Conservation (phyloP, 2,888 invertebrate species). For the Hydroisotoma schaefferi region DNA sequence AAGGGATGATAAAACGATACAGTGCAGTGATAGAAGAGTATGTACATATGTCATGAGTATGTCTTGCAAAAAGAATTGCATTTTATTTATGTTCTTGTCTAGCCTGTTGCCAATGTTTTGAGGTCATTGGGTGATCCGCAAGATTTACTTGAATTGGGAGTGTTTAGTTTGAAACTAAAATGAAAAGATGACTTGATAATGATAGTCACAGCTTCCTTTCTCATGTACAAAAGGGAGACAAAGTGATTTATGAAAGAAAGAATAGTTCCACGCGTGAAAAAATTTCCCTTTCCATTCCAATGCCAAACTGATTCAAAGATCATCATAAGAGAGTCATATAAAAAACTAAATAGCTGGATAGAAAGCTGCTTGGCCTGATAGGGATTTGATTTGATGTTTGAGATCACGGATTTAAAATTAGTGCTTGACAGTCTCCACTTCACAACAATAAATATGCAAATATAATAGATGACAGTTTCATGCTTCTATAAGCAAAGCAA, state of each 20-base stretch:
- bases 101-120: conserved; percentile 15
- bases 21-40: too few relatives aligned
- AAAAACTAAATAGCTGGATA: too few relatives aligned
- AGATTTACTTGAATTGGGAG: conserved; percentile 32
- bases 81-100: conserved; percentile 6
- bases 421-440: conserved; percentile 5
- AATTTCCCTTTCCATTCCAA: conserved; percentile 5
- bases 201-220: conserved; percentile 1
- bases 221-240: not conserved
- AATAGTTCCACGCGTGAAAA: not conserved
- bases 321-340: too few relatives aligned
- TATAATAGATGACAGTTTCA: conserved; percentile 5
- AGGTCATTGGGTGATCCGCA: conserved; percentile 32
- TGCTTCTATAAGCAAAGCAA: conserved; percentile 3
- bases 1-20: too few relatives aligned
- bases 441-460: conserved; percentile 5
- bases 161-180: conserved; percentile 5
- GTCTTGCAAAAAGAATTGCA: too few relatives aligned
- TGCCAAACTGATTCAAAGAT: too few relatives aligned
- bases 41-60: too few relatives aligned
- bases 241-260: not conserved
- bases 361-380: not conserved
- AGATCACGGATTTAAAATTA: conserved; percentile 7
- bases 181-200: not conserved
- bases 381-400: not conserved